Percentiles rank a stretch among this genome's conserved stretches.
Conservation (phyloP, 1,140 invertebrate genomes). For the Calephelis virginiensis region DNA sequence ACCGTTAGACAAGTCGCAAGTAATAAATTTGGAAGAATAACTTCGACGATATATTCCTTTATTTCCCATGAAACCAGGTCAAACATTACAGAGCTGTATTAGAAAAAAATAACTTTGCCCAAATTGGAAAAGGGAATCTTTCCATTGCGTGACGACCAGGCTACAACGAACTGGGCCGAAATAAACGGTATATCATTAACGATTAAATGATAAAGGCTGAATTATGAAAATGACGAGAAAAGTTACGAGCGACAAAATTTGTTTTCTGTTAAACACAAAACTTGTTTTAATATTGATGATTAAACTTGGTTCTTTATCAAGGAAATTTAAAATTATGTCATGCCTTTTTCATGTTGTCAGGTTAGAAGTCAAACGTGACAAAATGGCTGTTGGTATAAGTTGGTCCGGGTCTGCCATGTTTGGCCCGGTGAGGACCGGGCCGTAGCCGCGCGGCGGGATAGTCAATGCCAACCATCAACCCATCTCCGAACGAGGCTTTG, state of each 20-base stretch:
- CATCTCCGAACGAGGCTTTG: no score
- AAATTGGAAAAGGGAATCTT: conserved; percentile 38
- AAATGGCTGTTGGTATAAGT: no score
- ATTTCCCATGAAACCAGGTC: conserved; percentile 1
- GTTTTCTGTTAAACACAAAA: not conserved
- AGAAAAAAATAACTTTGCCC: conserved; percentile 35
- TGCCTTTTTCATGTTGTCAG: not conserved
- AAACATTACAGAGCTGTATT: not conserved
- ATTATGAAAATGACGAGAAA: conserved; percentile 47
- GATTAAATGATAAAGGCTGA: conserved; percentile 56
- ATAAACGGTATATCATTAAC: conserved; percentile 51
- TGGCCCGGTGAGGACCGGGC: no score
- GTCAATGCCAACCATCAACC: no score
- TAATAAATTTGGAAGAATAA: not conserved
- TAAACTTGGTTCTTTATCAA: not conserved
- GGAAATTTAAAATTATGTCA: not conserved
- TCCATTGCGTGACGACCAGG: conserved; percentile 44
- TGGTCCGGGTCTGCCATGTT: no score
- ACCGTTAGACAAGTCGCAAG: no score
- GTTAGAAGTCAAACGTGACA: no score
- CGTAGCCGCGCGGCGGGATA: no score
- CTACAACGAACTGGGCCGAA: conserved; percentile 49
- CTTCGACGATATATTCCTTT: not conserved
- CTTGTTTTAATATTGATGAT: conserved; percentile 1
- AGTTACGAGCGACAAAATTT: conserved; percentile 19